A percentile compares a stretch with the other conserved stretches of the same genome.
phyloP scores from a whole-genome alignment of 2,888 invertebrate genomes.

The Boloria euphrosyne region DNA sequence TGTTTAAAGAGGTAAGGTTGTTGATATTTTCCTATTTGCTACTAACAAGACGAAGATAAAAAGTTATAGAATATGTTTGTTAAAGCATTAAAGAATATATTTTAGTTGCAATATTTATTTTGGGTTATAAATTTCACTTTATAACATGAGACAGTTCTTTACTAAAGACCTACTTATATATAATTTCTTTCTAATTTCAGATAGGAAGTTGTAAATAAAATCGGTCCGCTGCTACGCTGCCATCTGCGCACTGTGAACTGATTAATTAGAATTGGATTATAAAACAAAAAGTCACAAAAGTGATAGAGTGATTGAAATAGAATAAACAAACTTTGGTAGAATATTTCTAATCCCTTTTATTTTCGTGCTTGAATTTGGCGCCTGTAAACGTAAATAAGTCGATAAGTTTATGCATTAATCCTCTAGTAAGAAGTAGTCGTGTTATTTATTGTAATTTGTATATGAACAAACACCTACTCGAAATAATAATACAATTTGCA shows the following conservation, averaged over 20 bases:
- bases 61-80: too few species aligned
- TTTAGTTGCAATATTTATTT: too few species aligned
- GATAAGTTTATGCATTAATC: too few species aligned
- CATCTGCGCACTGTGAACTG: constrained; percentile 54
- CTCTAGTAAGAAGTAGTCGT: too few species aligned
- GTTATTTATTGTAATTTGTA: too few species aligned
- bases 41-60: too few species aligned
- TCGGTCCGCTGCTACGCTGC: constrained; percentile 43
- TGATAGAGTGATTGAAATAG: constrained; percentile 53
- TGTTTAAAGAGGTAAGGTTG: constrained; percentile 38
- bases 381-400: too few species aligned
- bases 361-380: not conserved
- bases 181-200: constrained; percentile 32
- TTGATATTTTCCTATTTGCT: not conserved
- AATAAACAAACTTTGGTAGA: constrained; percentile 40
- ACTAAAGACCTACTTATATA: constrained; percentile 1
- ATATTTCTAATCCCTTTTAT: constrained; percentile 20
- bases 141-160: not conserved
- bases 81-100: too few species aligned
- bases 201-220: constrained; percentile 60
- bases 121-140: not conserved
- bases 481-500: constrained; percentile 25
- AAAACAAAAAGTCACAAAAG: constrained; percentile 59
- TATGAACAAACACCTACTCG: not conserved
- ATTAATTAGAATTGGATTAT: constrained; percentile 66